Base-by-base conservation (phyloP, 92 coral and sea anemone genomes). In the Porites rus region DNA sequence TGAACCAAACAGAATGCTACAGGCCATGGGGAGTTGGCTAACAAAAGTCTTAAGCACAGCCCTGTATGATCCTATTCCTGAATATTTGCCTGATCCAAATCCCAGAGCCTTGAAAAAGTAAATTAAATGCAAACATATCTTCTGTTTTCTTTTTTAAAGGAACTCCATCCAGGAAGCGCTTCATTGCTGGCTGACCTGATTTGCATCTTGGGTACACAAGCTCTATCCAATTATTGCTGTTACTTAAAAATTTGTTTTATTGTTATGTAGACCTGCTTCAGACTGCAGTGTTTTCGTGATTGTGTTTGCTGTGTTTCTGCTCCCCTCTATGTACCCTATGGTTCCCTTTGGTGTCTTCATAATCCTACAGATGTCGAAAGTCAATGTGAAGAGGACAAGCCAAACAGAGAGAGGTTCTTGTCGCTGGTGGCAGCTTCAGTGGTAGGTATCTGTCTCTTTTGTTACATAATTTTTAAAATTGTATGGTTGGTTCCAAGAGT, bases 291-390 rank as follows among this genome's bases (percentile, higher is more conserved):
- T 85, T 85, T 81, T 71, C 76, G 85, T 92, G 89, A 91, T 88
- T 89, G 84, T 79, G 72, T 79, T 74, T 95, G 91, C 79, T 92
- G 92, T 90, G 83, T 93, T 90, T 83, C 78, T 81, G 88, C 83
- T 83, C 91, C 88, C 67, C 93, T 93, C 95, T 86, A 91, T 83
- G 87, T 83, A 83, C 73, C 72, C 85, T 69, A 69, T 81, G 87
- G 87, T 62, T 74, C 87, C 46, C 80, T 73, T 73, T 78, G 92
- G 85, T 92, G 88, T 93, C 85, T 89, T 92, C 93, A 92, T 90
- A 88, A 95, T 91, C 92, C 93, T 91, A 90, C 95, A 97, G 99
- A 97, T 97, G 98, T 97, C 58, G 99, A 97, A 82, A 90, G 90
- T 88, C 95, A 93, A 84, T 97, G 98, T 85, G 65, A 87, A 31